phyloP scores from a whole-genome alignment of 2,888 invertebrate species.

The Oconnorella tubifera region DNA sequence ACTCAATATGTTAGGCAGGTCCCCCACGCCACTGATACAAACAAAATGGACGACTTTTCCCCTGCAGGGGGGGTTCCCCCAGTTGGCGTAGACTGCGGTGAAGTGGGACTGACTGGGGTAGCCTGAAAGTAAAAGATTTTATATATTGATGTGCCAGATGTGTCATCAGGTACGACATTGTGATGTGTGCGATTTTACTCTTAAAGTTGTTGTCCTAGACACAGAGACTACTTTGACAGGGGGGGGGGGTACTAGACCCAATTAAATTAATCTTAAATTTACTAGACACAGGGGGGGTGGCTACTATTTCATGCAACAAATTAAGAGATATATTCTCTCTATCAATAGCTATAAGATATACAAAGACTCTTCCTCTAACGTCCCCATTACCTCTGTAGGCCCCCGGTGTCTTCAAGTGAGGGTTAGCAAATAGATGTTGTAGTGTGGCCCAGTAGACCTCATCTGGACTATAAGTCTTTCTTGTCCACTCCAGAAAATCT shows the following conservation, averaged over 20 bases:
- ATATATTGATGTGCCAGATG: no score
- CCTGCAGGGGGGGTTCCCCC: conserved; percentile 36
- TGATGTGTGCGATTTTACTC: no score
- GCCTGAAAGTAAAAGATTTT: conserved; percentile 4
- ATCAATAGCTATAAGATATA: no score
- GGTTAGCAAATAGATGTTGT: conserved; percentile 43
- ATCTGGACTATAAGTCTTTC: conserved; percentile 48
- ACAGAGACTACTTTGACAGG: background rate
- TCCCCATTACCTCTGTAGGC: no score
- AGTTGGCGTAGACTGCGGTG: conserved; percentile 36
- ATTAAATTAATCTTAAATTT: no score
- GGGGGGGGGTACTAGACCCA: no score
- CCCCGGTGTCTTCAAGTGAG: conserved; percentile 45
- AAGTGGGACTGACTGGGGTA: background rate
- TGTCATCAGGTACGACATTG: no score
- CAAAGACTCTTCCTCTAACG: no score
- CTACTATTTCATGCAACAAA: no score
- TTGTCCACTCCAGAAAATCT: conserved; percentile 47
- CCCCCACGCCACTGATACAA: conserved; percentile 43
- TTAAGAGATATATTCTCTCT: no score
- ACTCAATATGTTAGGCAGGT: conserved; percentile 36
- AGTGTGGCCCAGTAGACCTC: conserved; percentile 55
- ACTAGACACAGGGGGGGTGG: no score
- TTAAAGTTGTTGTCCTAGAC: no score
- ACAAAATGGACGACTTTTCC: conserved; percentile 38